Evolutionary conservation across 2,888 invertebrate genomes (phyloP).

Genomic region (Drosophila aldrichi): DNA sequence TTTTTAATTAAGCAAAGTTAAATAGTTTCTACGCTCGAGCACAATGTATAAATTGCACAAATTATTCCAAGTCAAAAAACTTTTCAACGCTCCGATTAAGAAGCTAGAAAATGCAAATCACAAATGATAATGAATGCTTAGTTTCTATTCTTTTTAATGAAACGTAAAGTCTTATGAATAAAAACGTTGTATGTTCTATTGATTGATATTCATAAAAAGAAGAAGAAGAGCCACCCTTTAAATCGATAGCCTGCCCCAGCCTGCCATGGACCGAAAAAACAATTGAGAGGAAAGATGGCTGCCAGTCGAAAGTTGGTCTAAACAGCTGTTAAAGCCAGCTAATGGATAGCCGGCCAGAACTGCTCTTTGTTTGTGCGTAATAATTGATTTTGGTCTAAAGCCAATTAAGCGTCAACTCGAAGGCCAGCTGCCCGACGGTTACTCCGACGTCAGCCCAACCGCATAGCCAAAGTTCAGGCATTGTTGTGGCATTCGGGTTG

Average conservation of each 20-base stretch:
- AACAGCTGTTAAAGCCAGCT: conserved; percentile 5
- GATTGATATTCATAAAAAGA: neutral
- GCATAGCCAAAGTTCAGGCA: conserved; percentile 48
- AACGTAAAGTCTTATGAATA: neutral
- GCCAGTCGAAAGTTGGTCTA: neutral
- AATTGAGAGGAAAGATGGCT: conserved; percentile 1
- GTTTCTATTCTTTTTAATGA: neutral
- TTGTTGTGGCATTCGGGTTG: conserved; percentile 30
- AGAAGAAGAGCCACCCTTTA: too few relatives aligned
- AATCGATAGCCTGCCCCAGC: neutral
- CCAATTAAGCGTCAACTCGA: conserved; percentile 48
- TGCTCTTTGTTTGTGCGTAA: conserved; percentile 44
- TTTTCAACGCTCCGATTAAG: conserved; percentile 28
- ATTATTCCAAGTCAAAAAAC: conserved; percentile 14
- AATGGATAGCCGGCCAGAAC: conserved; percentile 27
- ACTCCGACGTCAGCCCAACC: conserved; percentile 19
- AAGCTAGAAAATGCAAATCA: neutral
- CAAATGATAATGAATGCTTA: neutral
- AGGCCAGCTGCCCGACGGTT: conserved; percentile 5
- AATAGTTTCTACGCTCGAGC: conserved; percentile 41
- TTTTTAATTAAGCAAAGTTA: conserved; percentile 67
- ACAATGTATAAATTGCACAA: conserved; percentile 21
- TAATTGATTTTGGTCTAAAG: conserved; percentile 66
- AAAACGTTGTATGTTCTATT: neutral
- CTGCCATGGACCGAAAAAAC: conserved; percentile 1